Base-by-base conservation (phyloP, 2,888 invertebrate genomes). In the Gastrophysa polygoni region DNA sequence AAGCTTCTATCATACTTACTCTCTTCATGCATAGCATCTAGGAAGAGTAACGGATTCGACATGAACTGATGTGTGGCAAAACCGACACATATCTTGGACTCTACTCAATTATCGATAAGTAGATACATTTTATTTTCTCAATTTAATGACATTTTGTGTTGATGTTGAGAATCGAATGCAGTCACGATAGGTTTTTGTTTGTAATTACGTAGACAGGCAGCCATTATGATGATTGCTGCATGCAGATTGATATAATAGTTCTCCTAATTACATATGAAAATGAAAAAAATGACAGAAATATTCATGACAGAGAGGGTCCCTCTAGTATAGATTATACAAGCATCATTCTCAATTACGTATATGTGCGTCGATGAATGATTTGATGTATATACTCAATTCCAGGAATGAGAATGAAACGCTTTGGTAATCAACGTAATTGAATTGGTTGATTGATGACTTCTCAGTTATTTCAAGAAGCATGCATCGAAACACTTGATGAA, bases 141-240 rank as follows among this genome's bases (percentile, higher is more conserved):
- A 63, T 65, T 46, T 68, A 71, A 71, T 69, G 71, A 70, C 59
- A 68, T 72, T 69, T 63, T 63, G 63, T 64, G 64, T 64, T 67
- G 64, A 63, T 61, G 70, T 67, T 73, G 71, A 71, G 75, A 76
- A 76, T 77, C 75, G 77, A 77, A 78, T 77, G 77, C 77, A 77
- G 79, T 78, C 79, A 79, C 79, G 79, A 77, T 77, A 79, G 75
- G 77, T 78, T 79, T 78, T 79, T 77, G 73, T 74, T 70, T 67
- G 70, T 75, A 76, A 74, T 73, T 75, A 75, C 74, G 73, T 64
- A 71, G 71, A 74, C 72, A 71, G 72, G 70, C 75, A 68, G 73
- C 71, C 74, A 73, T 77, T 77, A 78, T 76, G 76, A 73, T 76
- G 76, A 78, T 77, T 78, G 73, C 75, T 68, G 63, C 68, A 76